Evolutionary conservation across 2,888 invertebrate genomes (phyloP).

Genomic region (Spicauda simplicius): DNA sequence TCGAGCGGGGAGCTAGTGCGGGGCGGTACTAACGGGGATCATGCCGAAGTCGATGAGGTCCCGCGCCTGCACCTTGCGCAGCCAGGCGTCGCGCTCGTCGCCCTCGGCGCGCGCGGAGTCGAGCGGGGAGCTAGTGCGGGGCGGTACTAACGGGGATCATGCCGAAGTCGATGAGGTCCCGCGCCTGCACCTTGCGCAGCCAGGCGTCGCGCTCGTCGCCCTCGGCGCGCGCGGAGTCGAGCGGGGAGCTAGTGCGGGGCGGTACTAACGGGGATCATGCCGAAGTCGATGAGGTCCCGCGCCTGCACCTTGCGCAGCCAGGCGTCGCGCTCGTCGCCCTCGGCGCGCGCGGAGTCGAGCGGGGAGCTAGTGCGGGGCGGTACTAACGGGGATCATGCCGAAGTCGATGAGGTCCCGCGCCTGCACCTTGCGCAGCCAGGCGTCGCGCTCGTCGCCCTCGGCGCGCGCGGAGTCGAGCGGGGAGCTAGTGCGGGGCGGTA

Average conservation of each 20-base stretch:
- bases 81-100: slow-evolving; percentile 91
- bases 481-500: slow-evolving; percentile 43
- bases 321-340: slow-evolving; percentile 93
- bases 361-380: slow-evolving; percentile 53
- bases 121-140: slow-evolving; percentile 68
- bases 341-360: slow-evolving; percentile 90
- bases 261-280: slow-evolving; percentile 94
- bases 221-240: slow-evolving; percentile 91
- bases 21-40: slow-evolving; percentile 89
- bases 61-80: slow-evolving; percentile 95
- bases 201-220: slow-evolving; percentile 93
- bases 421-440: slow-evolving; percentile 93
- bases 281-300: slow-evolving; percentile 98
- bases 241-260: slow-evolving; percentile 61
- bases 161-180: slow-evolving; percentile 98
- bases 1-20: slow-evolving; percentile 78
- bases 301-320: slow-evolving; percentile 95
- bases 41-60: slow-evolving; percentile 99
- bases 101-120: slow-evolving; percentile 92
- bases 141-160: slow-evolving; percentile 92
- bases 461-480: slow-evolving; percentile 90
- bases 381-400: slow-evolving; percentile 96
- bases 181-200: slow-evolving; percentile 94
- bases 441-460: slow-evolving; percentile 93
- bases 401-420: slow-evolving; percentile 98